Conservation (phyloP, 2,888 invertebrate species). For the Caenorhabditis sp. region DNA sequence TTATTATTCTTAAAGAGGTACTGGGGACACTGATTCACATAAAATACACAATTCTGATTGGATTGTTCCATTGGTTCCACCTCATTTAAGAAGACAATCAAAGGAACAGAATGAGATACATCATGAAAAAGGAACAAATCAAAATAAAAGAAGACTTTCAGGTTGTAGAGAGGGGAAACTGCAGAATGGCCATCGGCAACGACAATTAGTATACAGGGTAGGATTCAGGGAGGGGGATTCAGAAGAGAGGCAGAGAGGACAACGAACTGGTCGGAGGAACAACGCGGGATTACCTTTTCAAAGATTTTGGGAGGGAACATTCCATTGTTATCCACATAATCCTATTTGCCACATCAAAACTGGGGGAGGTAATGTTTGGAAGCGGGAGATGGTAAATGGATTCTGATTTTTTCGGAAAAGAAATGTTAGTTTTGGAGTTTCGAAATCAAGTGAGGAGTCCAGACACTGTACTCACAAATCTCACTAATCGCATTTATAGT, state of each 20-base stretch:
- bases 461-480: no score
- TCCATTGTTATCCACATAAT: slow-evolving; percentile 35
- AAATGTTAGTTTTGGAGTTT: not conserved
- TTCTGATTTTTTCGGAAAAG: not conserved
- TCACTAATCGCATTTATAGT: no score
- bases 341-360: slow-evolving; percentile 37
- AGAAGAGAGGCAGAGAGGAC: slow-evolving; percentile 12
- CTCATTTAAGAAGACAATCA: slow-evolving; percentile 53
- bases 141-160: slow-evolving; percentile 26
- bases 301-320: slow-evolving; percentile 26
- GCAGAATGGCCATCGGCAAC: slow-evolving; percentile 35
- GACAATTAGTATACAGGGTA: slow-evolving; percentile 45
- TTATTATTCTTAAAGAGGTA: slow-evolving; percentile 18
- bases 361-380: slow-evolving; percentile 1
- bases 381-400: not conserved
- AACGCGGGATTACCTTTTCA: slow-evolving; percentile 42
- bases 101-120: not conserved
- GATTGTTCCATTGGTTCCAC: slow-evolving; percentile 42
- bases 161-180: slow-evolving; percentile 25
- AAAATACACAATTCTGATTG: slow-evolving; percentile 8
- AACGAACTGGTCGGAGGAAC: slow-evolving; percentile 40
- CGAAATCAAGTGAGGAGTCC: no score
- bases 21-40: slow-evolving; percentile 15
- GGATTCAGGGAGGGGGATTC: not conserved
- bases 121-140: slow-evolving; percentile 23